Conservation (phyloP, 2,797 vertebrate genomes). For the Columba guinea region DNA sequence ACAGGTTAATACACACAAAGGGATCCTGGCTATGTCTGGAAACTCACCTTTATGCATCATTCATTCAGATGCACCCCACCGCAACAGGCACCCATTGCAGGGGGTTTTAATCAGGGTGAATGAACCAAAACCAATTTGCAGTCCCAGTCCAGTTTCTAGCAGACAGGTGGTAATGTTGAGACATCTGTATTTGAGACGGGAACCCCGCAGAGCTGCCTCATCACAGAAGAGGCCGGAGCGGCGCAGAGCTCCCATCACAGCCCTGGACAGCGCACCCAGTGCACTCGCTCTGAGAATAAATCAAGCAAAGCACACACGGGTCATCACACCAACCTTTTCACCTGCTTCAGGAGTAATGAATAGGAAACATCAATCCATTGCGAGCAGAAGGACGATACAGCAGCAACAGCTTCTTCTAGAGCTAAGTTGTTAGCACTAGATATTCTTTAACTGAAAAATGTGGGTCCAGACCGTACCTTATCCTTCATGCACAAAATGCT, state of each 20-base stretch:
- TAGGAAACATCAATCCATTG: neutral
- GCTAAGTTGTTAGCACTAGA: neutral
- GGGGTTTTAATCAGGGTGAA: neutral
- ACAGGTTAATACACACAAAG: neutral
- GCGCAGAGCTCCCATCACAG: neutral
- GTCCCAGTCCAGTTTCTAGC: neutral
- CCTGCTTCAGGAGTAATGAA: neutral
- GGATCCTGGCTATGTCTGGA: neutral
- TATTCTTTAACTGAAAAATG: neutral
- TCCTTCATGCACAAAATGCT: neutral
- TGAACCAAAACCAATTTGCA: neutral
- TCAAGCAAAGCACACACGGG: neutral
- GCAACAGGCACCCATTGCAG: neutral
- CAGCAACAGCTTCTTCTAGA: neutral
- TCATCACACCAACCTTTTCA: neutral
- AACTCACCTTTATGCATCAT: neutral
- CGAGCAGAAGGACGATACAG: neutral
- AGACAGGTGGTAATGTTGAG: neutral
- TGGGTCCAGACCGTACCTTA: neutral
- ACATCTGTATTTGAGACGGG: neutral
- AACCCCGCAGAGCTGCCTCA: neutral
- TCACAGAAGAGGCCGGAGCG: neutral
- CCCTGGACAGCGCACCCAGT: fast-evolving
- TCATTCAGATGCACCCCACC: neutral
- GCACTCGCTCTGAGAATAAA: neutral